Evolutionary conservation across 2,797 vertebrate species (phyloP), one percentile per base, ranked within the genome.

Genomic region (Picus viridis): DNA sequence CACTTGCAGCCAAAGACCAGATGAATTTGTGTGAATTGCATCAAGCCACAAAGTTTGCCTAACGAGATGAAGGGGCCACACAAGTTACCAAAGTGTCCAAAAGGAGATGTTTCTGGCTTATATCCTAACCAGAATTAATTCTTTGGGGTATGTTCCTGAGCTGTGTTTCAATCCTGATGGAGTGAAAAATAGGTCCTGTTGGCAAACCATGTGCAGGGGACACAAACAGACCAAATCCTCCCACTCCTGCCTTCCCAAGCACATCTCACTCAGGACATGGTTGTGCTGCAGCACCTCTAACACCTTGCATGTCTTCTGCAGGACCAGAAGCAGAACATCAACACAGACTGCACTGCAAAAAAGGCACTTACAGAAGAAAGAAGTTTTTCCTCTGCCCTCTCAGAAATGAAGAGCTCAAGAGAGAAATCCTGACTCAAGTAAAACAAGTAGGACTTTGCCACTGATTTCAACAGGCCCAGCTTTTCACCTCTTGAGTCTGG

Each of bases 361-460:
- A 45, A 79, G 32, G n/a, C 61, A 24, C 86, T 73, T 20, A 39
- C 3, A 59, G 62, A 45, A 65, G 13, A 67, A 74, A 72, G 14
- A 14, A 16, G 4, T 23, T 90, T 64, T 86, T 56, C 30, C 43
- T 68, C 75, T 81, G 30, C 41, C n/a, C 30, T 7, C 59, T 83
- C 41, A 29, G 94, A 92, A 92, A 69, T 45, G 2, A 76, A 78
- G 61, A 88, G n/a, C 79, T 62, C 74, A 67, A 75, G 51, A 4
- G 6, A 80, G 51, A 95, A 94, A 67, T 72, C 82, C 84, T 92
- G 72, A 93, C 75, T 77, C 81, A 65, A 93, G 75, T 51, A 45
- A 93, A 96, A 80, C 0, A 10, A 93, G 49, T 34, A 93, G 93
- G 92, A 94, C 89, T 95, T 95, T 92, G 92, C 53, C 80, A 84